Evolutionary conservation across 2,888 invertebrate species (phyloP), one percentile per base, ranked within the genome.

Genomic region (Sinopyrophorus schimmeli): DNA sequence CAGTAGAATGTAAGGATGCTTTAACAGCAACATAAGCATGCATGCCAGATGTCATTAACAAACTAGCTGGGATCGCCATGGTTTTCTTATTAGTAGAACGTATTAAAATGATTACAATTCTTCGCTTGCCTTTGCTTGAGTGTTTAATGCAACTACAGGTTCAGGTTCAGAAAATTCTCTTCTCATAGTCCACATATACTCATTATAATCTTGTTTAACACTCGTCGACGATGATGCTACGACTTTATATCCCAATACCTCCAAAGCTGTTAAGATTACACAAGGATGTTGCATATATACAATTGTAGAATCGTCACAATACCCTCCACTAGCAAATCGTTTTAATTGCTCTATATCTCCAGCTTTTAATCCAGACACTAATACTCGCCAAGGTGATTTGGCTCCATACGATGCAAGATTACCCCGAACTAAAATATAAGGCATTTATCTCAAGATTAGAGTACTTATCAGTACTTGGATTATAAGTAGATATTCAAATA

Each of bases 111-210:
- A 38, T 55, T 44, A 56, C 38, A 50, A 41, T 17, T 56, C 53
- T 9, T 49, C 56, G 28, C 40, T 50, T 23, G 39, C 42, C 42
- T 58, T 61, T 31, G 49, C 38, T 15, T 53, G 52, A 16, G 58
- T 40, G 51, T 71, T 70, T 38, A 54, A 66, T 48, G 70, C 59
- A 38, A 61, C 76, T 26, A 77, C 78, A 14, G 90, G 90, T 71
- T 92, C 91, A 42, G 89, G 90, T 65, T 88, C 88, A 26, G 83
- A 78, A 71, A 91, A 91, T 63, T 91, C 90, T 72, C 89, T 89
- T 77, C 90, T 84, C 88, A 92, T 89, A 74, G 92, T 92, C 92
- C 92, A 92, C 87, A 91, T 90, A 65, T 91, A 91, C 70, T 92
- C 91, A 78, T 89, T 89, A 69, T 89, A 89, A 70, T 90, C 89